Evolutionary conservation across 2,113 vertebrate species (phyloP).

Genomic region (Lutjanus erythropterus): DNA sequence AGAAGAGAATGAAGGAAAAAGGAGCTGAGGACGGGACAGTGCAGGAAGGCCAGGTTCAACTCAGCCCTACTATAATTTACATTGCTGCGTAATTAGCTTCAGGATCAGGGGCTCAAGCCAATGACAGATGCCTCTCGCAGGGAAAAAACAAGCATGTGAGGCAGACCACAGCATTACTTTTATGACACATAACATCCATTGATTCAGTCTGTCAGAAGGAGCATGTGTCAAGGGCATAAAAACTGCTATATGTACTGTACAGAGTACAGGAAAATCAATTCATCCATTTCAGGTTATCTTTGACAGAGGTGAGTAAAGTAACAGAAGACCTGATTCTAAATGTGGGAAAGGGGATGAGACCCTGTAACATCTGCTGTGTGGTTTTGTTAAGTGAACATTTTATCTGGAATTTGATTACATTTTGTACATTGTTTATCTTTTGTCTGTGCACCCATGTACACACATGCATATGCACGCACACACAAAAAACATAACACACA

Average conservation of each 20-base stretch:
- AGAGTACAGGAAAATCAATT: conserved; percentile 49
- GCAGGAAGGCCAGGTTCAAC: conserved; percentile 40
- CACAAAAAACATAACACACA: neutral
- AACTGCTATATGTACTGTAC: conserved; percentile 27
- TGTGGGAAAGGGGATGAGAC: conserved; percentile 10
- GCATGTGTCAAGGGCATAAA: conserved; percentile 54
- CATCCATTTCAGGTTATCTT: conserved; percentile 57
- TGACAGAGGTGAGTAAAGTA: conserved; percentile 45
- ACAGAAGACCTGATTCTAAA: conserved; percentile 36
- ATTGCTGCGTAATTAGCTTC: conserved; percentile 82
- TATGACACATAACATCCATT: conserved; percentile 59
- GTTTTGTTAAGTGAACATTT: conserved; percentile 2
- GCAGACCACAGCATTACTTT: conserved; percentile 54
- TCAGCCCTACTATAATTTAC: conserved; percentile 76
- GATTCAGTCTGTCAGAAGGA: conserved; percentile 43
- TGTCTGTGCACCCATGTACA: conserved; percentile 1
- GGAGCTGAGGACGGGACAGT: conserved; percentile 18
- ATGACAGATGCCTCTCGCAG: conserved; percentile 73
- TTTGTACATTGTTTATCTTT: conserved; percentile 8
- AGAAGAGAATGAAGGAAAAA: conserved; percentile 7
- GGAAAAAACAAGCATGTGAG: conserved; percentile 45
- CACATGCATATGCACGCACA: neutral
- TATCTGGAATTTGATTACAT: conserved; percentile 11
- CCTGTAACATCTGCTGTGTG: conserved; percentile 12
- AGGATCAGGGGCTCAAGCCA: conserved; percentile 71